phyloP scores from a whole-genome alignment of 2,888 invertebrate species.

The Trissonchulus sp. region DNA sequence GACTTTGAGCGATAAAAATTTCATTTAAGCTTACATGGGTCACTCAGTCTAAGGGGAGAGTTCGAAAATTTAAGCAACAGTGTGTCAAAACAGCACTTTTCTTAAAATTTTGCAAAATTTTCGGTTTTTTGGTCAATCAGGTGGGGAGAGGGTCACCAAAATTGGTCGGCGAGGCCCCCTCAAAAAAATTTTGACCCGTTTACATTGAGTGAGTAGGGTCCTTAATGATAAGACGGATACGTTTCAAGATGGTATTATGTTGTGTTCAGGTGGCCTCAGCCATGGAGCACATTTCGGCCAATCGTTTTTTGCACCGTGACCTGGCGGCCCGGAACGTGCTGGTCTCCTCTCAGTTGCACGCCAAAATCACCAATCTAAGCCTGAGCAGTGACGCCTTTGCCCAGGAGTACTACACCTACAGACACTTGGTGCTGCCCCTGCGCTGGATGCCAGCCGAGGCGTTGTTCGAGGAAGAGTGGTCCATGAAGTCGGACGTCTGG shows the following conservation, averaged over 20 bases:
- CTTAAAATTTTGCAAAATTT: too few species aligned
- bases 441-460: constrained; percentile 87
- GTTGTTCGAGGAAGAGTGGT: constrained; percentile 79
- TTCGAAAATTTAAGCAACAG: too few species aligned
- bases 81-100: too few species aligned
- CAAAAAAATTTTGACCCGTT: too few species aligned
- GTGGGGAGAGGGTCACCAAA: too few species aligned
- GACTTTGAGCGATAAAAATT: too few species aligned
- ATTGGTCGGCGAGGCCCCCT: too few species aligned
- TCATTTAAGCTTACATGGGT: too few species aligned
- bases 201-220: too few species aligned
- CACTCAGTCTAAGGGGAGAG: too few species aligned
- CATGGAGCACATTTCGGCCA: constrained; percentile 69
- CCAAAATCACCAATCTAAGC: constrained; percentile 62
- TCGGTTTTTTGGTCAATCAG: not conserved
- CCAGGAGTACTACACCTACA: constrained; percentile 77
- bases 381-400: constrained; percentile 67
- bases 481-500: constrained; percentile 86
- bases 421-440: constrained; percentile 74
- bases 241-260: too few species aligned
- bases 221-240: too few species aligned
- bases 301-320: constrained; percentile 78
- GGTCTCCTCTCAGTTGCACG: constrained; percentile 68
- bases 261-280: constrained; percentile 68
- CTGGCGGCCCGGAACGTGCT: constrained; percentile 85